Evolutionary conservation across 2,888 invertebrate species (phyloP).

Genomic region (Busseola fusca): DNA sequence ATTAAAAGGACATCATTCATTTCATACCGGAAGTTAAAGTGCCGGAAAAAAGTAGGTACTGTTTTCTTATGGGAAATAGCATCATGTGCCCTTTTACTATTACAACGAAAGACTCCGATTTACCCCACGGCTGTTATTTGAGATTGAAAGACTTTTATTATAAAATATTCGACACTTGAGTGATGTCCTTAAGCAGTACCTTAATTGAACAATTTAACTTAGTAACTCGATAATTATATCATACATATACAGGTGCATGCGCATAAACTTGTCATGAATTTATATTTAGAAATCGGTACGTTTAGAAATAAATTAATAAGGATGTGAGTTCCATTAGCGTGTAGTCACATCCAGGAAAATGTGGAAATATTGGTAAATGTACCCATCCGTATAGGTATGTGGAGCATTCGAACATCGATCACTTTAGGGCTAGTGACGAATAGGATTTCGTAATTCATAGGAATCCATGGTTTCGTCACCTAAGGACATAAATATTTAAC

Average conservation of each 20-base stretch:
- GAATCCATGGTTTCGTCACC: constrained; percentile 24
- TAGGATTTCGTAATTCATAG: constrained; percentile 2
- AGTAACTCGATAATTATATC: not conserved
- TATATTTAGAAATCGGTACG: constrained; percentile 22
- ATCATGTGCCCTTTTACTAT: no score
- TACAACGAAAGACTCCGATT: no score
- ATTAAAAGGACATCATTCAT: not conserved
- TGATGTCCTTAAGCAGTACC: constrained; percentile 26
- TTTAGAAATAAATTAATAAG: constrained; percentile 29
- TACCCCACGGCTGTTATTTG: no score
- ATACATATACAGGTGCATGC: constrained; percentile 3
- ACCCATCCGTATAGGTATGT: not conserved
- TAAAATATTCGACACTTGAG: no score
- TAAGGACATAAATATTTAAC: constrained; percentile 1
- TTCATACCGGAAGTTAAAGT: no score
- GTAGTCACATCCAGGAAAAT: constrained; percentile 39
- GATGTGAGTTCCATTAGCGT: constrained; percentile 24
- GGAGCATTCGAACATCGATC: constrained; percentile 22
- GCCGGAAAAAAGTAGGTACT: no score
- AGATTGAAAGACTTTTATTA: no score
- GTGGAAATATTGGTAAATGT: constrained; percentile 30
- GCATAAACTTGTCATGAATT: constrained; percentile 10
- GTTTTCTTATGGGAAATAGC: no score
- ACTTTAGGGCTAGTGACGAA: constrained; percentile 31
- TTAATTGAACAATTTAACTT: constrained; percentile 32